Evolutionary conservation across 2,113 vertebrate genomes (phyloP).

Genomic region (Grammomys surdaster): DNA sequence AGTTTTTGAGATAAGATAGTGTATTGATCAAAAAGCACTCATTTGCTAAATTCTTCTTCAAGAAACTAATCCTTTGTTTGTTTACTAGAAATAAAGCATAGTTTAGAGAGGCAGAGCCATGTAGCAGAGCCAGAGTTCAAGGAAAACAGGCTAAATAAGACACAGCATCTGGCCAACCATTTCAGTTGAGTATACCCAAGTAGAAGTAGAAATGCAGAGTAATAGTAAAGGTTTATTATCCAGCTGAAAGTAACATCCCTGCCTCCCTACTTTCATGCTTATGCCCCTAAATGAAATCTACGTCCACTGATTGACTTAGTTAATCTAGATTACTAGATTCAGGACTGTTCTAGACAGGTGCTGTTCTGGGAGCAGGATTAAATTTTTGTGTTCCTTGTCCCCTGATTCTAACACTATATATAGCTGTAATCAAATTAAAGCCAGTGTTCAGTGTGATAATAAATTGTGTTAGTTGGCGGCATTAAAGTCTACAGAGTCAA

Average conservation of each 20-base stretch:
- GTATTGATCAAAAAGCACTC: not conserved
- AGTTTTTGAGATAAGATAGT: not conserved
- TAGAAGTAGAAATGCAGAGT: not conserved
- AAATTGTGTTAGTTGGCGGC: not conserved
- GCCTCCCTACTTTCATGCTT: not conserved
- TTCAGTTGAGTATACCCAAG: not conserved
- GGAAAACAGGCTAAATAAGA: conserved; percentile 23
- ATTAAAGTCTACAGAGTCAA: not conserved
- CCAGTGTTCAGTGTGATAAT: not conserved
- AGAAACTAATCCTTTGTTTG: not conserved
- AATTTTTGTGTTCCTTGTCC: not conserved
- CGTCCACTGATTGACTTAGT: not conserved
- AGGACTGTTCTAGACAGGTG: not conserved
- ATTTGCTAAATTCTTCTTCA: not conserved
- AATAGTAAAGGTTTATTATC: not conserved
- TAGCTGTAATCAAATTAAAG: conserved; percentile 25
- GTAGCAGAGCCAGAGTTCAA: not conserved
- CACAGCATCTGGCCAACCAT: not conserved
- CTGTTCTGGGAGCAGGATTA: not conserved
- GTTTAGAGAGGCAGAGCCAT: not conserved
- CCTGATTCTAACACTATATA: not conserved
- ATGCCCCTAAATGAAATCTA: not conserved
- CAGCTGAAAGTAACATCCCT: not conserved
- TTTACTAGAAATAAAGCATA: conserved; percentile 1
- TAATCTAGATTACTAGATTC: not conserved